Evolutionary conservation across 2,888 invertebrate species (phyloP).

Genomic region (Cenopis cana): DNA sequence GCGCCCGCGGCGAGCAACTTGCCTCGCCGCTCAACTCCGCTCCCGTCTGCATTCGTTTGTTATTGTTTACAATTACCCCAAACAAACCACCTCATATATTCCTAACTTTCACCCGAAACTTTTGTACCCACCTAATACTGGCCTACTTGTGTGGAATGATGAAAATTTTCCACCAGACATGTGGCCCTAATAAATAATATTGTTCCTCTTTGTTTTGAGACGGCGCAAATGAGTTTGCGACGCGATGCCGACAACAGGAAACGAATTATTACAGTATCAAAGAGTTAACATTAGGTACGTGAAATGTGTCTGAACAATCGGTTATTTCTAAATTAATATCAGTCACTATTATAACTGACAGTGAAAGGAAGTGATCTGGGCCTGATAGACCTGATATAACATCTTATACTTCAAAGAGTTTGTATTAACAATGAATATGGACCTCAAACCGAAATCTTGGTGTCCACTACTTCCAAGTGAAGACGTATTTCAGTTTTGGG

Average conservation of each 20-base stretch:
- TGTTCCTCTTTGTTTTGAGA: slow-evolving; percentile 46
- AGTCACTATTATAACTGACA: neutral
- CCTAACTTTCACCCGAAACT: slow-evolving; percentile 66
- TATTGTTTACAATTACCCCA: slow-evolving; percentile 76
- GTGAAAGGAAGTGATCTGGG: neutral
- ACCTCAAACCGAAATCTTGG: too few species aligned
- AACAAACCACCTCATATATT: slow-evolving; percentile 73
- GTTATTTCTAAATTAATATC: slow-evolving; percentile 3
- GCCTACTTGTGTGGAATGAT: slow-evolving; percentile 65
- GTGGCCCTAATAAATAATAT: slow-evolving; percentile 47
- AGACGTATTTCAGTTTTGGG: too few species aligned
- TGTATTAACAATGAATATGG: too few species aligned
- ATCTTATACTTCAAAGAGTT: too few species aligned
- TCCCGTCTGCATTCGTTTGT: slow-evolving; percentile 69
- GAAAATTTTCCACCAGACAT: slow-evolving; percentile 59
- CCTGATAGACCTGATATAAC: too few species aligned
- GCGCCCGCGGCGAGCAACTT: slow-evolving; percentile 52
- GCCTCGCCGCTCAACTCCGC: slow-evolving; percentile 50
- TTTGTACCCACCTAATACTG: slow-evolving; percentile 60
- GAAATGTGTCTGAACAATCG: slow-evolving; percentile 13
- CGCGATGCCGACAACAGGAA: slow-evolving; percentile 25
- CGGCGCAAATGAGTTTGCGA: slow-evolving; percentile 33
- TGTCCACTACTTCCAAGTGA: too few species aligned
- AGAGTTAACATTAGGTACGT: slow-evolving; percentile 22
- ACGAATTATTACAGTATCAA: slow-evolving; percentile 30